These are phyloP conservation scores for Campaea margaritaria DNA, from an alignment of 2,888 invertebrate species.

Conservation along the genomic window DNA sequence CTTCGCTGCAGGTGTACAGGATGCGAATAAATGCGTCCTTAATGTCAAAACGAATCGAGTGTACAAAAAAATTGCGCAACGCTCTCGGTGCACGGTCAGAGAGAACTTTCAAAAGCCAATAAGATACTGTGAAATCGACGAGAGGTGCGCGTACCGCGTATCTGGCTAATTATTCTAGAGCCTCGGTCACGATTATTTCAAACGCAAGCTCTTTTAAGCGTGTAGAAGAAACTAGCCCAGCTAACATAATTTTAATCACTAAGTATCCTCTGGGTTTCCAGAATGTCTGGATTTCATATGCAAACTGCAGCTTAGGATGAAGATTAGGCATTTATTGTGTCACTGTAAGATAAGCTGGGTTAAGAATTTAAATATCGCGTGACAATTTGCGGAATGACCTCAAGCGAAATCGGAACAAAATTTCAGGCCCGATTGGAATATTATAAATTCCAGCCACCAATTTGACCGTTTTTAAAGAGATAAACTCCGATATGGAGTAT, in stretches of 20 bases:
- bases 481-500: constrained; percentile 38
- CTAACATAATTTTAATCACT: constrained; percentile 7
- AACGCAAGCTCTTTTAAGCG: constrained; percentile 52
- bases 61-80: constrained; percentile 64
- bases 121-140: constrained; percentile 77
- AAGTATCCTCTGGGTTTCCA: constrained; percentile 1
- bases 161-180: constrained; percentile 76
- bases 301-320: constrained; percentile 1
- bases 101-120: constrained; percentile 80
- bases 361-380: constrained; percentile 54
- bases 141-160: constrained; percentile 60
- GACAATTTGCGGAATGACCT: constrained; percentile 53
- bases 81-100: constrained; percentile 44
- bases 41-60: constrained; percentile 53
- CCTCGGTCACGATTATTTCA: constrained; percentile 74
- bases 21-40: constrained; percentile 55
- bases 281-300: constrained; percentile 3
- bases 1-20: constrained; percentile 57
- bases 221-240: constrained; percentile 30
- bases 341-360: constrained; percentile 30
- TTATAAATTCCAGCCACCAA: constrained; percentile 59
- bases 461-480: constrained; percentile 44
- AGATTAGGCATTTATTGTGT: constrained; percentile 31
- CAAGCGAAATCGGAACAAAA: constrained; percentile 47
- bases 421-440: constrained; percentile 55